Base-by-base conservation (phyloP, 2,888 invertebrate species). In the Plagiodera versicolora region DNA sequence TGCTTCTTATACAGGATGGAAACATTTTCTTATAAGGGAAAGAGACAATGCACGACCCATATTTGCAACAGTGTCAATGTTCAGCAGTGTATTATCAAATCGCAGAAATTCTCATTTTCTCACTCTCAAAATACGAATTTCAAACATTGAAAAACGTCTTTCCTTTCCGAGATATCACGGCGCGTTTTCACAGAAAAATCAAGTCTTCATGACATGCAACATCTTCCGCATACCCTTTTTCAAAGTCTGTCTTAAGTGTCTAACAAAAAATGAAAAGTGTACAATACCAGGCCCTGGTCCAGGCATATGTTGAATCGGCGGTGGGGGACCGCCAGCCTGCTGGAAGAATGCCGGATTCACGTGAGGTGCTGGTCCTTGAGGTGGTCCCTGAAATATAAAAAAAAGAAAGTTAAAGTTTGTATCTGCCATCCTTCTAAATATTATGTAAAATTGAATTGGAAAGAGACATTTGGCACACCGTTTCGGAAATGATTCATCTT, bases 301-400 rank as follows among this genome's bases (percentile, higher is more conserved):
- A 46, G 70, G 79, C 78, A 80, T 79, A 73, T 85, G 85, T 61
- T 84, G 85, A 69, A 84, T 83, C 67, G 84, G 84, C 49, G 86
- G 86, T 14, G 77, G 77, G 3, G 80, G 80, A n/a, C 82, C 79
- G 30, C 85, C 86, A 45, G 84, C 84, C 81, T 92, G 93, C 74
- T 91, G 92, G 81, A 96, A 96, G 87, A 97, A 97, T 62, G 96
- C 96, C 44, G 97, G 96, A 84, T 97, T 97, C 68, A 97, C 95
- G 81, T 97, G 96, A 50, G 96, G 95, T 20, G 95, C 95, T 5
- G 93, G 93, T 35, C 83, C 84, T 70, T 82, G 83, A 19, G 79
- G 80, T 8, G 81, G 82, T 5, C 80, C 80, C 66, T 82, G 81
- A n/a, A 39, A 39, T 14, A 14, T 24, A 39, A 39, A 39, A 3